phyloP scores from a whole-genome alignment of 2,888 invertebrate genomes.

The Ophioninae sp. region DNA sequence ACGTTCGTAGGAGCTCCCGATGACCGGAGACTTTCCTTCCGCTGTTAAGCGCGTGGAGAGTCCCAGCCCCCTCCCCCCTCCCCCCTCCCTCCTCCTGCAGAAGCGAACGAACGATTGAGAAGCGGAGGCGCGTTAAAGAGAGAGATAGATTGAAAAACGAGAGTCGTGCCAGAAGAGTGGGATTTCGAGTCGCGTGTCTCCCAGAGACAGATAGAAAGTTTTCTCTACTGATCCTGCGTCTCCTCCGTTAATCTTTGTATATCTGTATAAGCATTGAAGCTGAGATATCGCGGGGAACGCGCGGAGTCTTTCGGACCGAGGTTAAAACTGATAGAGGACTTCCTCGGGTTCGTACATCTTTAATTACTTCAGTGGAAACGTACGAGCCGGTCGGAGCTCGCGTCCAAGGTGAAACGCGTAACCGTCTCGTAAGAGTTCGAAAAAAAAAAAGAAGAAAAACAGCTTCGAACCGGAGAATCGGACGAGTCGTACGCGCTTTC shows the following conservation, averaged over 20 bases:
- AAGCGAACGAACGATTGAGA: conserved; percentile 26
- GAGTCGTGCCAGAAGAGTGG: conserved; percentile 58
- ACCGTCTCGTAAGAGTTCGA: neutral
- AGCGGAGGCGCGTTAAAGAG: conserved; percentile 6
- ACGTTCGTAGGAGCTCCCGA: conserved; percentile 46
- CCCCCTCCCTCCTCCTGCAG: conserved; percentile 40
- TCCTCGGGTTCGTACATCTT: conserved; percentile 1
- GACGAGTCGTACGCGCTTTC: neutral
- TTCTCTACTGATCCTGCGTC: conserved; percentile 60
- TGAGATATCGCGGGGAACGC: conserved; percentile 32
- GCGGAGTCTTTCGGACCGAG: conserved; percentile 52
- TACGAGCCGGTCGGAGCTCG: neutral
- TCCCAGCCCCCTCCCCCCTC: no score
- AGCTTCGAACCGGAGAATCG: neutral
- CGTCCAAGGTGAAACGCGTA: neutral
- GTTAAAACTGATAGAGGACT: conserved; percentile 19
- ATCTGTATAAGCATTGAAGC: neutral
- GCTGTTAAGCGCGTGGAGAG: conserved; percentile 66
- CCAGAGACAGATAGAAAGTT: conserved; percentile 75
- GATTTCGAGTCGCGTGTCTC: conserved; percentile 71
- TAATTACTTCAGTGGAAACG: conserved; percentile 7
- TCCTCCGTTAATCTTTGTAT: conserved; percentile 35
- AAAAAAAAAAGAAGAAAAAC: no score
- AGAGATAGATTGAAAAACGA: conserved; percentile 56
- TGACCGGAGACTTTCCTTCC: conserved; percentile 72